Evolutionary conservation across 2,113 vertebrate species (phyloP).

Genomic region (Microtus ochrogaster): DNA sequence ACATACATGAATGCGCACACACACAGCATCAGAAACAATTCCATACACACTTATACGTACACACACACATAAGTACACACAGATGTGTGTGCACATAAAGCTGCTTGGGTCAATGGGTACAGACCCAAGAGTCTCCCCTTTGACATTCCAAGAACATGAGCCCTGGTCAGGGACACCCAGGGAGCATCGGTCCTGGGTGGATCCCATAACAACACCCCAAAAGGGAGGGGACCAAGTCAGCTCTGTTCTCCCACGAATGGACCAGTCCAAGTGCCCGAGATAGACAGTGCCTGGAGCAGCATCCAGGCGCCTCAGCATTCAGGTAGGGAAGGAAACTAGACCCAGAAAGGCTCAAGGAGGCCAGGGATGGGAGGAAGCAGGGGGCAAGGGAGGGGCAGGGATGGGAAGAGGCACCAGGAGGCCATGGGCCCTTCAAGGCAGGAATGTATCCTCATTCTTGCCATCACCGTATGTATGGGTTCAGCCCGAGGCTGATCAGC

Average conservation of each 20-base stretch:
- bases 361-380: too few species aligned
- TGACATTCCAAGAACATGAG: rapidly evolving
- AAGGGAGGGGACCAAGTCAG: not conserved
- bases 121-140: not conserved
- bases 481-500: not conserved
- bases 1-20: not conserved
- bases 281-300: not conserved
- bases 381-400: too few species aligned
- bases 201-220: not conserved
- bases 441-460: not conserved
- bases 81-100: not conserved
- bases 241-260: not conserved
- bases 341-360: too few species aligned
- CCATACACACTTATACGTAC: not conserved
- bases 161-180: too few species aligned
- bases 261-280: not conserved
- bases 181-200: too few species aligned
- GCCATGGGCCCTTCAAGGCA: not conserved
- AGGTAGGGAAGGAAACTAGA: not conserved
- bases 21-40: too few species aligned
- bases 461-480: too few species aligned
- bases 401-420: not conserved
- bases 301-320: not conserved
- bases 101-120: not conserved
- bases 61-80: too few species aligned